Evolutionary conservation across 2,797 vertebrate species (phyloP).

Genomic region (Echiichthys vipera): DNA sequence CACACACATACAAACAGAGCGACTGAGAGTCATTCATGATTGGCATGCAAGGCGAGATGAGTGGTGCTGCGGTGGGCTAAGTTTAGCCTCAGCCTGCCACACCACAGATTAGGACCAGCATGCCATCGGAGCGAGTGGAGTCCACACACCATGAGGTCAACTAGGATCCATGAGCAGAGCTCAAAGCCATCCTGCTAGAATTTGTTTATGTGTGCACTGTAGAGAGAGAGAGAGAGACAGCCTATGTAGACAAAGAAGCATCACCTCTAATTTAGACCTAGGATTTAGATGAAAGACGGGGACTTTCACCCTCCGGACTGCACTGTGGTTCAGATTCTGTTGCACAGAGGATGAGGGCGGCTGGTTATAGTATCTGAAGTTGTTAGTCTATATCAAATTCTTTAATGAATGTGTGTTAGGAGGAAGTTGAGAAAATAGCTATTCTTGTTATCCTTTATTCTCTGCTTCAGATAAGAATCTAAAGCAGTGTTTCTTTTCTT

Average conservation of each 20-base stretch:
- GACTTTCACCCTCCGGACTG: neutral
- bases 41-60: conserved; percentile 85
- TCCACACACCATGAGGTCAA: conserved; percentile 59
- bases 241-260: conserved; percentile 29
- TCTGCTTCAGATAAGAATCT: neutral
- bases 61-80: conserved; percentile 81
- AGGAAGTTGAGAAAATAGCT: neutral
- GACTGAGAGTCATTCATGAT: conserved; percentile 60
- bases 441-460: neutral
- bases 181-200: conserved; percentile 26
- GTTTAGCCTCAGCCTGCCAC: conserved; percentile 80
- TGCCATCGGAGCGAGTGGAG: conserved; percentile 48
- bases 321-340: neutral
- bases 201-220: conserved; percentile 32
- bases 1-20: conserved; percentile 48
- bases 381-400: neutral
- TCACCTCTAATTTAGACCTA: conserved; percentile 6
- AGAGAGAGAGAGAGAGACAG: conserved; percentile 1
- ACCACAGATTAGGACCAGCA: conserved; percentile 76
- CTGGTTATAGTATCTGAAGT: too few relatives aligned
- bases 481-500: neutral
- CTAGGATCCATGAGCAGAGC: conserved; percentile 42
- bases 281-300: conserved; percentile 20
- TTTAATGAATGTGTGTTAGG: neutral
- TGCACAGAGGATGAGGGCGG: neutral